Conservation (phyloP, 2,797 vertebrate genomes). For the Peromyscus nudipes region DNA sequence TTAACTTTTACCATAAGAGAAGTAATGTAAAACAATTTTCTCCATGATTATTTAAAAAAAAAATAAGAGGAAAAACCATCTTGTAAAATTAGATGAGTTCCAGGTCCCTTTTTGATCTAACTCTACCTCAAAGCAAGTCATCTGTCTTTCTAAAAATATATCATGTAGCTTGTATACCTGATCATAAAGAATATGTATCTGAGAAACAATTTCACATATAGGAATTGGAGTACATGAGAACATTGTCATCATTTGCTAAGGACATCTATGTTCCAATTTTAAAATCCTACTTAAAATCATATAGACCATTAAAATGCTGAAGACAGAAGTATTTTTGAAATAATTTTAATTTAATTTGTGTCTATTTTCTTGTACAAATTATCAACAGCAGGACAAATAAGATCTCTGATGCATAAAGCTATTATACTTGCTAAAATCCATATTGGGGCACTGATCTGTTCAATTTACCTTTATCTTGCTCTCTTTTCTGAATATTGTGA, state of each 20-base stretch:
- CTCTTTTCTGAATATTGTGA: background rate
- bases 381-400: background rate
- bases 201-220: background rate
- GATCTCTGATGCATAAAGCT: background rate
- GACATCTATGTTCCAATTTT: background rate
- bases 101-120: background rate
- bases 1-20: background rate
- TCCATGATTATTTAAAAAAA: background rate
- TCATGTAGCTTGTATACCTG: background rate
- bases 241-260: constrained; percentile 10
- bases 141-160: background rate
- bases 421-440: background rate
- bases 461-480: background rate
- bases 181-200: constrained; percentile 41
- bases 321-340: background rate
- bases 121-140: background rate
- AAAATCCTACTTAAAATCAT: background rate
- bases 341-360: background rate
- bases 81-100: constrained; percentile 33
- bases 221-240: background rate
- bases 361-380: background rate
- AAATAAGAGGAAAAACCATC: background rate
- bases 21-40: background rate
- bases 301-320: background rate
- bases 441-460: background rate